phyloP scores from a whole-genome alignment of 2,888 invertebrate species.

The Encarsia formosa region DNA sequence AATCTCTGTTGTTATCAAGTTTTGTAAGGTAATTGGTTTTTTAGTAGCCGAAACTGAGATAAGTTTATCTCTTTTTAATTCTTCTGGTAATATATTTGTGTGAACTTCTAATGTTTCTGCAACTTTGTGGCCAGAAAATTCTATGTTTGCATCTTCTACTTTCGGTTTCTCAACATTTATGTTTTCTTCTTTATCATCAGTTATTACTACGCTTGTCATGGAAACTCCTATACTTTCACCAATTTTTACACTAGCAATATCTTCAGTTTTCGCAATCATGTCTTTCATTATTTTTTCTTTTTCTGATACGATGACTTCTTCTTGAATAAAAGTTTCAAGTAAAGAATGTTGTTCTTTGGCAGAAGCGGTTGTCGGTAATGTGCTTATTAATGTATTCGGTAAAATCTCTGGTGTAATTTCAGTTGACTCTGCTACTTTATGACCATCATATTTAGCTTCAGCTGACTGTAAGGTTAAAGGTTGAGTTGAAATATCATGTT shows the following conservation, averaged over 20 bases:
- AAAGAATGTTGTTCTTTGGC: constrained; percentile 54
- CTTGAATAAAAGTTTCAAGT: constrained; percentile 58
- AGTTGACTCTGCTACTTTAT: constrained; percentile 58
- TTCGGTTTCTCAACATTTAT: constrained; percentile 48
- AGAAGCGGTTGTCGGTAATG: constrained; percentile 41
- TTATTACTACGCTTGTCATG: constrained; percentile 56
- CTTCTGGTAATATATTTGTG: constrained; percentile 50
- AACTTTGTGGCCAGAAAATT: constrained; percentile 54
- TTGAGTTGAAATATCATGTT: constrained; percentile 39
- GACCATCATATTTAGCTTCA: constrained; percentile 50
- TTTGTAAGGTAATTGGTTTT: constrained; percentile 56
- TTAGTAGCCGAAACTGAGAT: constrained; percentile 52
- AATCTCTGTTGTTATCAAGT: constrained; percentile 56
- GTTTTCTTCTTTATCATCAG: constrained; percentile 56
- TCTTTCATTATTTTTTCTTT: constrained; percentile 53
- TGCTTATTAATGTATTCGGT: constrained; percentile 51
- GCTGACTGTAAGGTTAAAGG: constrained; percentile 42
- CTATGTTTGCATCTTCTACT: constrained; percentile 50
- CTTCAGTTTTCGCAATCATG: constrained; percentile 35
- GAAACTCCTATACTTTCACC: constrained; percentile 51
- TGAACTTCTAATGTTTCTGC: constrained; percentile 55
- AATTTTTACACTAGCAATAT: constrained; percentile 42
- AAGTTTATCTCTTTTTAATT: constrained; percentile 36
- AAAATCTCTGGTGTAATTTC: constrained; percentile 56
- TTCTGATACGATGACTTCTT: constrained; percentile 59